Conservation (phyloP, 2,888 invertebrate species). For the Gymnoscelis rufifasciata region DNA sequence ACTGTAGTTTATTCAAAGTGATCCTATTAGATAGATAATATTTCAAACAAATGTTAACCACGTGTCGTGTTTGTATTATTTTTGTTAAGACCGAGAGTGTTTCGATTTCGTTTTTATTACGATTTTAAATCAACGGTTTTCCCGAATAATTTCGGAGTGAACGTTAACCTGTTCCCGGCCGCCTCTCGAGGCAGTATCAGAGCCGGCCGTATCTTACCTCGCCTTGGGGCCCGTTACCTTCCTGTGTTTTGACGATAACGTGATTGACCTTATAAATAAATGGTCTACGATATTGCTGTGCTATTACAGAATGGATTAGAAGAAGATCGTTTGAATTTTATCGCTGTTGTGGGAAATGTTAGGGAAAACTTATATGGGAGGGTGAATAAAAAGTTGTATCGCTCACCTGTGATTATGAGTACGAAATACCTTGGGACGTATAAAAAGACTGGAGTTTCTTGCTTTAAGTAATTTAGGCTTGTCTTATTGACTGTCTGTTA, state of each 20-base stretch:
- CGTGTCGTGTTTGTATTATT: too few species aligned
- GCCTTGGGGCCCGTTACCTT: conserved; percentile 40
- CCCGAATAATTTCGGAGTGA: neutral
- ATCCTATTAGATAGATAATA: too few species aligned
- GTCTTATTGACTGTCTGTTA: too few species aligned
- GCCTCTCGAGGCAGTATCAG: conserved; percentile 21
- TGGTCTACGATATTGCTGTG: conserved; percentile 20
- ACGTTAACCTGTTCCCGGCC: neutral
- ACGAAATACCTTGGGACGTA: too few species aligned
- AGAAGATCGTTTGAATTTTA: conserved; percentile 8
- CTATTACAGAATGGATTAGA: conserved; percentile 12
- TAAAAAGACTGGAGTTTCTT: too few species aligned
- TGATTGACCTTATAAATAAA: conserved; percentile 49
- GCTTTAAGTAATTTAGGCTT: too few species aligned
- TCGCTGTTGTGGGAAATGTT: conserved; percentile 2
- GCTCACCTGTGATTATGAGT: neutral
- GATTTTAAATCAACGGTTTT: too few species aligned
- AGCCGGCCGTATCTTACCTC: conserved; percentile 36
- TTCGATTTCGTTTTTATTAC: too few species aligned
- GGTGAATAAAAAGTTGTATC: neutral
- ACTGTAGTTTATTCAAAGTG: too few species aligned
- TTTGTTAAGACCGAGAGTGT: too few species aligned
- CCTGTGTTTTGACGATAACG: conserved; percentile 44
- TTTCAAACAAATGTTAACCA: too few species aligned
- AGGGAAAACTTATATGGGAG: neutral